Conservation (phyloP, 2,797 vertebrate species). For the Spinus olivaceus region DNA sequence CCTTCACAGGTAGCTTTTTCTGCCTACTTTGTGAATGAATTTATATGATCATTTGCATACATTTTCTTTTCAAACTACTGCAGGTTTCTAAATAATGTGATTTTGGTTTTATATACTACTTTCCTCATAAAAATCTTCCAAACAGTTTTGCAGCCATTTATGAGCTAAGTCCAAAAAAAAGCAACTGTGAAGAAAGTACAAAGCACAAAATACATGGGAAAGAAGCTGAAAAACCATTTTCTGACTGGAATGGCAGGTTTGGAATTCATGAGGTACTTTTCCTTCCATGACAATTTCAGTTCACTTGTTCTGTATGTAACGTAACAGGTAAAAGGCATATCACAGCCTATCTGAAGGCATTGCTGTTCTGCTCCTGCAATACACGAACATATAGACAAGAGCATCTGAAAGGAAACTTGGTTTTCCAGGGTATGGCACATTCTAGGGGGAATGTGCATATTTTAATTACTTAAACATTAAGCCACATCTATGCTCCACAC, state of each 20-base stretch:
- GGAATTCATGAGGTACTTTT: background rate
- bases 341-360: background rate
- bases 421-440: background rate
- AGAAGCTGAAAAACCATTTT: background rate
- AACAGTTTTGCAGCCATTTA: background rate
- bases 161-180: background rate
- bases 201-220: background rate
- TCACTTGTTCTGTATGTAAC: background rate
- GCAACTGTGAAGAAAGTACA: background rate
- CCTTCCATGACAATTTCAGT: background rate
- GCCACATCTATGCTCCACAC: background rate
- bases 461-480: background rate
- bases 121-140: background rate
- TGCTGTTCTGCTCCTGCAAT: background rate
- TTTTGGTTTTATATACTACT: background rate
- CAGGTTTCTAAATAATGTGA: background rate
- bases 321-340: background rate
- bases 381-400: background rate
- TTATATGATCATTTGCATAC: background rate
- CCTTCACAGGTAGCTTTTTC: background rate
- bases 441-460: background rate
- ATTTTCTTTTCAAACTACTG: background rate
- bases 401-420: background rate
- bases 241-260: background rate
- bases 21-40: background rate